Evolutionary conservation across 2,888 invertebrate genomes (phyloP).

Genomic region (Idaea dimidiata): DNA sequence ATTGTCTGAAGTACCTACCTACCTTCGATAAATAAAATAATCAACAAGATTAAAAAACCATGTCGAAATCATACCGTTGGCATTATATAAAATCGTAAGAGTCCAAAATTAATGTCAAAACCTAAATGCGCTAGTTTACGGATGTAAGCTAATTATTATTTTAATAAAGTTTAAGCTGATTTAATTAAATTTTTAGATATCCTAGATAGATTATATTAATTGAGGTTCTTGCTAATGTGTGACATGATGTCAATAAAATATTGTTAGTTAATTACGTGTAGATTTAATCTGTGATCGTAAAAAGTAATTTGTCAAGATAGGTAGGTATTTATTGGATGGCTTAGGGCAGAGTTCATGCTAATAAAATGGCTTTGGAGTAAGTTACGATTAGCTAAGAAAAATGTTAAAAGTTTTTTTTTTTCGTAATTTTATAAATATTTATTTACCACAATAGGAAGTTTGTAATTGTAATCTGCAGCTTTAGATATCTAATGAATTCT

Average conservation of each 20-base stretch:
- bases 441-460: too few species aligned
- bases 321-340: not conserved
- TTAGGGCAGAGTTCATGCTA: slow-evolving; percentile 7
- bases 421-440: too few species aligned
- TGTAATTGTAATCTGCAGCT: too few species aligned
- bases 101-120: not conserved
- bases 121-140: not conserved
- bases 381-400: not conserved
- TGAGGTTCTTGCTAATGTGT: not conserved
- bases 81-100: not conserved
- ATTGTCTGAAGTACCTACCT: too few species aligned
- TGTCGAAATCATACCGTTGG: not conserved
- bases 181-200: not conserved
- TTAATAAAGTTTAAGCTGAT: not conserved
- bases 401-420: not conserved
- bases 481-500: too few species aligned
- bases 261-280: not conserved
- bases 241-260: not conserved
- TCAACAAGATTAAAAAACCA: not conserved
- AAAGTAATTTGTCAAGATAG: not conserved
- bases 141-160: not conserved
- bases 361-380: not conserved
- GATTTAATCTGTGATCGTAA: not conserved
- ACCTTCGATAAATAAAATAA: too few species aligned
- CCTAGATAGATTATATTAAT: not conserved